These are phyloP conservation scores for Microtus ochrogaster DNA, from an alignment of 2,113 vertebrate species.

Conservation along the genomic window DNA sequence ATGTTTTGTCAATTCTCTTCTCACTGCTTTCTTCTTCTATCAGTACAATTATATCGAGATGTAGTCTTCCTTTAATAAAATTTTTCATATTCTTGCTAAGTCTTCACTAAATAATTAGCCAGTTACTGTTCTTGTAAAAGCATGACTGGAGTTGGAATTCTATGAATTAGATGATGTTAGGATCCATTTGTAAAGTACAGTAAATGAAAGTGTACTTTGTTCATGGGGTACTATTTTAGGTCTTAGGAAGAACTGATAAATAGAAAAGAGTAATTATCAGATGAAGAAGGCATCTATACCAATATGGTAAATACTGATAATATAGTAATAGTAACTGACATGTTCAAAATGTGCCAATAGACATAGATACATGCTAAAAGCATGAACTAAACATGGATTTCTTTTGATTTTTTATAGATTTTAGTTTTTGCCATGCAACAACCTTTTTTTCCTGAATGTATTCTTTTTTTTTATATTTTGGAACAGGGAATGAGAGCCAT, in stretches of 20 bases:
- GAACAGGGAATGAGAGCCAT: neutral
- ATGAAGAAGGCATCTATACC: neutral
- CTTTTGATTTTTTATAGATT: neutral
- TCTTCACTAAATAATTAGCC: neutral
- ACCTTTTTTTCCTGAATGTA: neutral
- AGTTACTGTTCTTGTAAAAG: neutral
- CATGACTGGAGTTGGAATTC: constrained; percentile 1
- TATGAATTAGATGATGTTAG: neutral
- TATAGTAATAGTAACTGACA: neutral
- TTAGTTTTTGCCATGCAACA: neutral
- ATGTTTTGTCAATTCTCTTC: constrained; percentile 48
- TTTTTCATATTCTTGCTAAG: neutral
- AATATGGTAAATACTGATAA: neutral
- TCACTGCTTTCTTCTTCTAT: neutral
- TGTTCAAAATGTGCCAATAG: neutral
- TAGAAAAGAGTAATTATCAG: neutral
- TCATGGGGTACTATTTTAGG: neutral
- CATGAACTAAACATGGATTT: neutral
- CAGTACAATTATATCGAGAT: neutral
- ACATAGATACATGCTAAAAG: neutral
- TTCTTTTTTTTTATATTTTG: neutral
- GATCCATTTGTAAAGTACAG: neutral
- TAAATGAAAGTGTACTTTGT: neutral
- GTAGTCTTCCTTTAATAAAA: neutral
- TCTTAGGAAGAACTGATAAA: neutral